Evolutionary conservation across 1,140 invertebrate species (phyloP).

Genomic region (Cydia amplana): DNA sequence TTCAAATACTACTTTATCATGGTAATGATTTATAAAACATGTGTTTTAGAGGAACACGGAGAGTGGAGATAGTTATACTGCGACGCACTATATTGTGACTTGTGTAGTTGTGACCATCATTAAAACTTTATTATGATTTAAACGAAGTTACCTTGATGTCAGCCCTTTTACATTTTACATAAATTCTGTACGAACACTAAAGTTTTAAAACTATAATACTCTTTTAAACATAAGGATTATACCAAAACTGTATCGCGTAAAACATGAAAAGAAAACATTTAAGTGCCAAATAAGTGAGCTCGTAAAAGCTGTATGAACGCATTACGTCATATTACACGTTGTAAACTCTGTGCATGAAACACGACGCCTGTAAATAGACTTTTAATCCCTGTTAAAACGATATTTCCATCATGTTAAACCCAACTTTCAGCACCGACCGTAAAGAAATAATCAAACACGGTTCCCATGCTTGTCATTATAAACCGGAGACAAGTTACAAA

Average conservation of each 20-base stretch:
- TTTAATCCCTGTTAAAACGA: slow-evolving; percentile 14
- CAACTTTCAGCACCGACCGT: slow-evolving; percentile 2
- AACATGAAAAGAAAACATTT: too few species aligned
- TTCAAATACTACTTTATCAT: too few species aligned
- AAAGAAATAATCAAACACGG: slow-evolving; percentile 40
- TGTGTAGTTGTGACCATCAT: too few species aligned
- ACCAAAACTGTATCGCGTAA: too few species aligned
- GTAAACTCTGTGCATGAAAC: background rate
- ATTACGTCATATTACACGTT: background rate
- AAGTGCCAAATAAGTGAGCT: background rate
- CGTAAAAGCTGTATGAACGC: background rate
- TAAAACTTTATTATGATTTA: slow-evolving; percentile 4
- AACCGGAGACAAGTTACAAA: slow-evolving; percentile 45
- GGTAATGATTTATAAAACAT: too few species aligned
- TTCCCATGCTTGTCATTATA: slow-evolving; percentile 50
- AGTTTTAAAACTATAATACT: too few species aligned
- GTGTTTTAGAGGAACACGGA: too few species aligned
- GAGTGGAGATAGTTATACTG: background rate
- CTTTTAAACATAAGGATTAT: too few species aligned
- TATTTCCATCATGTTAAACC: slow-evolving; percentile 17
- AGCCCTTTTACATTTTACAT: too few species aligned
- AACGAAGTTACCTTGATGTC: too few species aligned
- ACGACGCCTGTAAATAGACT: slow-evolving; percentile 6
- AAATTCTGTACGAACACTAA: too few species aligned
- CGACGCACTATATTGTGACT: too few species aligned